Percentiles rank a stretch among this genome's conserved stretches.
Evolutionary conservation across 2,888 invertebrate genomes (phyloP).

Genomic region (Luperina testacea): DNA sequence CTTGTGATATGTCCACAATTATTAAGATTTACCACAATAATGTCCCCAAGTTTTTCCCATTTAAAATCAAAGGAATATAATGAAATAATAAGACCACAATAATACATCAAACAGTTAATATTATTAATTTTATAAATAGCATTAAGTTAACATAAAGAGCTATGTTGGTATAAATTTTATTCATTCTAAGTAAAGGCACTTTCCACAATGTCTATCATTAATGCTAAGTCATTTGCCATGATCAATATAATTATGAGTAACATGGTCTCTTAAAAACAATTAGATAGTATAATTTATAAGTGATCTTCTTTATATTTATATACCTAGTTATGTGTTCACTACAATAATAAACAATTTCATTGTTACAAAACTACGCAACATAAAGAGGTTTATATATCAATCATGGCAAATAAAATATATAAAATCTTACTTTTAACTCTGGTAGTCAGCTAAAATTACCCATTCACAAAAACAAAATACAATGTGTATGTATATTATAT

Average conservation of each 20-base stretch:
- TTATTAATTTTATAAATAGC: conserved; percentile 90
- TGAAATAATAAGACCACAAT: conserved; percentile 73
- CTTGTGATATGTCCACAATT: background rate
- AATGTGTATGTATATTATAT: conserved; percentile 62
- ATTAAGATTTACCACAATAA: background rate
- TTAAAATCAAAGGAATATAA: conserved; percentile 27
- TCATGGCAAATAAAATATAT: conserved; percentile 71
- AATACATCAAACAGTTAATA: conserved; percentile 89
- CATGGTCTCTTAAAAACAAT: conserved; percentile 52
- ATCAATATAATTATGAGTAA: conserved; percentile 71
- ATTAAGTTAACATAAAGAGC: conserved; percentile 90
- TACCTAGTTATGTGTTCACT: conserved; percentile 44
- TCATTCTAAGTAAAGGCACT: conserved; percentile 90
- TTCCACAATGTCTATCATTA: conserved; percentile 88
- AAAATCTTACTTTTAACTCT: conserved; percentile 73
- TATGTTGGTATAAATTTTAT: conserved; percentile 90
- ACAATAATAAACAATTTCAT: conserved; percentile 62
- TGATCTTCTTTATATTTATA: conserved; percentile 57
- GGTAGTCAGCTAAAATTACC: conserved; percentile 85
- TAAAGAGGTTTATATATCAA: conserved; percentile 61
- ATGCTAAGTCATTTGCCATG: conserved; percentile 83
- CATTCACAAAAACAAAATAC: conserved; percentile 80
- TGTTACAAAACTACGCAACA: conserved; percentile 59
- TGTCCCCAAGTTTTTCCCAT: background rate
- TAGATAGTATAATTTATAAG: conserved; percentile 28